Conservation (phyloP, 2,888 invertebrate genomes). For the Hyles lineata region DNA sequence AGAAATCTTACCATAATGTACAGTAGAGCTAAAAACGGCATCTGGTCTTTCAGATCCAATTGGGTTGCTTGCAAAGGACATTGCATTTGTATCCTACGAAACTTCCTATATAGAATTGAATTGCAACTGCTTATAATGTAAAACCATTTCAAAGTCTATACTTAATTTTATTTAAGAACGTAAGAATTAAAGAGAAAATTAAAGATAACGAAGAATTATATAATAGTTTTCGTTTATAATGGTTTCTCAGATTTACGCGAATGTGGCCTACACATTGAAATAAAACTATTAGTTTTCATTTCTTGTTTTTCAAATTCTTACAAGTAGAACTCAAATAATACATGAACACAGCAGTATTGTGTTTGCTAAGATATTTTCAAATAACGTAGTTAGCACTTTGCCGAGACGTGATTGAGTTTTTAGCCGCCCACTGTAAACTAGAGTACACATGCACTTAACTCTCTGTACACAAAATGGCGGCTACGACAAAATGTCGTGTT, state of each 20-base stretch:
- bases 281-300: background rate
- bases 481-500: background rate
- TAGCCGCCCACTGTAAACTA: constrained; percentile 39
- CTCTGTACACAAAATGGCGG: background rate
- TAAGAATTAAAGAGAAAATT: no score
- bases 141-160: no score
- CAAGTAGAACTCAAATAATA: constrained; percentile 6
- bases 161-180: no score
- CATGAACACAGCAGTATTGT: background rate
- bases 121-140: background rate
- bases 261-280: background rate
- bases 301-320: background rate
- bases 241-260: no score
- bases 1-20: no score
- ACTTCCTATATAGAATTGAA: no score
- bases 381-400: constrained; percentile 28
- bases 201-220: no score
- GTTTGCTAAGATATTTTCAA: constrained; percentile 24
- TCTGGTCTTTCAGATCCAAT: no score
- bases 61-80: no score
- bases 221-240: no score
- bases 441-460: constrained; percentile 9
- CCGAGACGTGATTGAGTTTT: constrained; percentile 45
- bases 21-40: no score
- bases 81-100: no score